These are phyloP conservation scores for Gila robusta DNA, from an alignment of 2,797 vertebrate genomes.

Conservation along the genomic window DNA sequence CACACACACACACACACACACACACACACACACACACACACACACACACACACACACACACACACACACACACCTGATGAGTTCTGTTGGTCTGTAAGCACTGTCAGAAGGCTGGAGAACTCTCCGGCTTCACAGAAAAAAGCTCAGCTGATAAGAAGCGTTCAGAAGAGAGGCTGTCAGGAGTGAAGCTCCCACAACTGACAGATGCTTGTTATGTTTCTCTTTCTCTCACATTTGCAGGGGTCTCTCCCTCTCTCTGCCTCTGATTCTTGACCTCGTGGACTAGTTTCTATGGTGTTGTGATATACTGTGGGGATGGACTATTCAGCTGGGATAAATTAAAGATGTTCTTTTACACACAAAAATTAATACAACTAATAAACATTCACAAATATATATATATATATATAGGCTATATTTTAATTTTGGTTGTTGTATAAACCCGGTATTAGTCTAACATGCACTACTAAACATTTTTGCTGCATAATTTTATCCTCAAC, in stretches of 20 bases:
- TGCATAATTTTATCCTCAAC: no score
- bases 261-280: conserved; percentile 30
- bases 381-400: no score
- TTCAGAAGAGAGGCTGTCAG: conserved; percentile 91
- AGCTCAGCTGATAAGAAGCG: conserved; percentile 69
- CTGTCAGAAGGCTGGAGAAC: conserved; percentile 67
- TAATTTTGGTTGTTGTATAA: no score
- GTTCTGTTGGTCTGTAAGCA: conserved; percentile 83
- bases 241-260: conserved; percentile 57
- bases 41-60: conserved; percentile 78
- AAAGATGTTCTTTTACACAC: conserved; percentile 24
- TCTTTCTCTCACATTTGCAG: conserved; percentile 33
- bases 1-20: conserved; percentile 67
- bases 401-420: no score
- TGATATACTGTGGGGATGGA: background rate
- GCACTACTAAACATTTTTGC: no score
- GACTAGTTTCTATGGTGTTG: conserved; percentile 28
- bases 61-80: conserved; percentile 71
- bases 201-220: conserved; percentile 86
- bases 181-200: conserved; percentile 85
- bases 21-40: conserved; percentile 56
- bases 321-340: conserved; percentile 31
- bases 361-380: background rate
- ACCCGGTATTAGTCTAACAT: no score
- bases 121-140: conserved; percentile 74